Percentiles rank a stretch among this genome's conserved stretches.
Conservation (phyloP, 2,113 vertebrate species). For the Opisthocomus hoazin region DNA sequence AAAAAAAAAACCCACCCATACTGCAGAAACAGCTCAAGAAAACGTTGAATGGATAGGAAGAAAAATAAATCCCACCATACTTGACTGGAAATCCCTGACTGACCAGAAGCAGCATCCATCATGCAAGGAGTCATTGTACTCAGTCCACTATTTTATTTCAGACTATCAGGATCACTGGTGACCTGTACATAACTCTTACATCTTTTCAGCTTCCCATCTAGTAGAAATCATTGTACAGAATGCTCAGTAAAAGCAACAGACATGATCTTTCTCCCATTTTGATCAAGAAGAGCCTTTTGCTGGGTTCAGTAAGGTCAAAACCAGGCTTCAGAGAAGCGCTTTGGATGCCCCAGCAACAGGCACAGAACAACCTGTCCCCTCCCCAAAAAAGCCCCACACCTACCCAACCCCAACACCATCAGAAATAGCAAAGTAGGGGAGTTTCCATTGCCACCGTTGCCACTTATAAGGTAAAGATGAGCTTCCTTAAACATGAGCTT, state of each 20-base stretch:
- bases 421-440: not conserved
- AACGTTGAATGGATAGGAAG: not conserved
- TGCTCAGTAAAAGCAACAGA: not conserved
- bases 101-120: not conserved
- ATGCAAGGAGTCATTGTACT: not conserved
- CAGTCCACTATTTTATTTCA: not conserved
- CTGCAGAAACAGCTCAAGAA: not conserved
- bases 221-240: not conserved
- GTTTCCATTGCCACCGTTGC: not conserved
- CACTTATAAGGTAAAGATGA: not conserved
- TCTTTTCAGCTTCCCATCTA: not conserved
- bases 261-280: not conserved
- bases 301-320: not conserved
- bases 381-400: accelerated
- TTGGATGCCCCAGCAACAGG: not conserved
- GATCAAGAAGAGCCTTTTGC: not conserved
- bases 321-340: not conserved
- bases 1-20: not conserved
- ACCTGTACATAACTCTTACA: not conserved
- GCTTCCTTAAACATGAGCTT: not conserved
- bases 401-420: not conserved
- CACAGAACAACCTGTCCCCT: not conserved
- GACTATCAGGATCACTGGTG: not conserved
- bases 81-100: not conserved
- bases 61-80: not conserved